Percentiles rank a stretch among this genome's conserved stretches.
Conservation (phyloP, 2,113 vertebrate genomes). For the Bos taurus region DNA sequence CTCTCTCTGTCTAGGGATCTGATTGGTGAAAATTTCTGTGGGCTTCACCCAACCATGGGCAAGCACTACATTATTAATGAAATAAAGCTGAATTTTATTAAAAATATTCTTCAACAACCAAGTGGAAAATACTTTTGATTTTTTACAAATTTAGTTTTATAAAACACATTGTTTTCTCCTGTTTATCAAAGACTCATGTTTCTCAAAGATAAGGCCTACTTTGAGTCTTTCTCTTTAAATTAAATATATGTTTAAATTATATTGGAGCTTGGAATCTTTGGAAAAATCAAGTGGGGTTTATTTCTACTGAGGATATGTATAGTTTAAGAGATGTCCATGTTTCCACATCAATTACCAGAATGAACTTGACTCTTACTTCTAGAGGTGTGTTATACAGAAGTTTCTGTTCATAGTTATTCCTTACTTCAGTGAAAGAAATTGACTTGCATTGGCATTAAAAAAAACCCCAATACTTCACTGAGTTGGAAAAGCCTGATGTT, state of each 20-base stretch:
- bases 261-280: conserved; percentile 62
- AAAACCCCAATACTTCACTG: neutral
- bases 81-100: conserved; percentile 78
- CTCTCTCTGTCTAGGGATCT: conserved; percentile 49
- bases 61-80: conserved; percentile 78
- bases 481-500: conserved; percentile 1
- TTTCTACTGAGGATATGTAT: conserved; percentile 73
- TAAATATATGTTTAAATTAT: conserved; percentile 61
- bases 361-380: conserved; percentile 64
- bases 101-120: conserved; percentile 58
- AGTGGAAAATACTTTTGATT: neutral
- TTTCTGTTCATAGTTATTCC: conserved; percentile 51
- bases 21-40: conserved; percentile 73
- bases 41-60: conserved; percentile 70
- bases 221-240: conserved; percentile 31
- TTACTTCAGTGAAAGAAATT: conserved; percentile 15
- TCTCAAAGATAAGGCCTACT: conserved; percentile 30
- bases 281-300: conserved; percentile 65
- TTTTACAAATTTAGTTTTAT: neutral
- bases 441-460: neutral
- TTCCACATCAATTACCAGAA: conserved; percentile 68
- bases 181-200: conserved; percentile 44
- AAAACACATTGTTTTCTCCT: conserved; percentile 11
- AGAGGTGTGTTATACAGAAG: conserved; percentile 52
- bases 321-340: conserved; percentile 68